These are phyloP conservation scores for Coenonympha arcania DNA, from an alignment of 2,888 invertebrate species.

Conservation along the genomic window DNA sequence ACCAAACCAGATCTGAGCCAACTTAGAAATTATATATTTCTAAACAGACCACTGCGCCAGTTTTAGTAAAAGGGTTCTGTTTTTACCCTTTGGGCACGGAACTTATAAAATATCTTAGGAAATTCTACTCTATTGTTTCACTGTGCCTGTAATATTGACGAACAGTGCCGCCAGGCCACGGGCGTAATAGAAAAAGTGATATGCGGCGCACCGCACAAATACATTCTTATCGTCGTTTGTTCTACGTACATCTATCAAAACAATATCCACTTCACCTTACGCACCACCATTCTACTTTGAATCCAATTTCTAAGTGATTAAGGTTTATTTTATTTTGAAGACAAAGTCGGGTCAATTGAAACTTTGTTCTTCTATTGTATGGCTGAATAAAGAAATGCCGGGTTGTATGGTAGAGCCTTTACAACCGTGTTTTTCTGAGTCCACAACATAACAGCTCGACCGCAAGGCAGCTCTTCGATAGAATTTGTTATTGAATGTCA, in stretches of 20 bases:
- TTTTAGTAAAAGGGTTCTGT: too few relatives aligned
- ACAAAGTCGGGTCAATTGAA: not conserved
- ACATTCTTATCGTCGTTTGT: constrained; percentile 51
- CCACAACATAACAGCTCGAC: constrained; percentile 14
- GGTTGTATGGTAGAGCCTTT: constrained; percentile 35
- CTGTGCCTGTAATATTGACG: constrained; percentile 33
- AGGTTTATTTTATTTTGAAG: not conserved
- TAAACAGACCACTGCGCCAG: too few relatives aligned
- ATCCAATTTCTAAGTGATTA: constrained; percentile 6
- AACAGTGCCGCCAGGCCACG: constrained; percentile 37
- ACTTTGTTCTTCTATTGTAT: not conserved
- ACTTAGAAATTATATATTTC: too few relatives aligned
- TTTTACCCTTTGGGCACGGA: too few relatives aligned
- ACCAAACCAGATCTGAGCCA: too few relatives aligned
- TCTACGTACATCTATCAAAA: constrained; percentile 23
- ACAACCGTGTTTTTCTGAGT: constrained; percentile 27
- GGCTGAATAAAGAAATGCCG: constrained; percentile 31
- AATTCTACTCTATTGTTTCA: constrained; percentile 24
- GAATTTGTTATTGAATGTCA: constrained; percentile 24
- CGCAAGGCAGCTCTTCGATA: constrained; percentile 26
- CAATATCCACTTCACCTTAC: constrained; percentile 7
- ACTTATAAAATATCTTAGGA: too few relatives aligned
- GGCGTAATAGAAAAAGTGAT: constrained; percentile 69
- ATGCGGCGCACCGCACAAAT: constrained; percentile 60
- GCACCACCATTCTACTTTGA: not conserved